Evolutionary conservation across 2,797 vertebrate species (phyloP), one percentile per base, ranked within the genome.

Genomic region (Leptatherina wallacei): DNA sequence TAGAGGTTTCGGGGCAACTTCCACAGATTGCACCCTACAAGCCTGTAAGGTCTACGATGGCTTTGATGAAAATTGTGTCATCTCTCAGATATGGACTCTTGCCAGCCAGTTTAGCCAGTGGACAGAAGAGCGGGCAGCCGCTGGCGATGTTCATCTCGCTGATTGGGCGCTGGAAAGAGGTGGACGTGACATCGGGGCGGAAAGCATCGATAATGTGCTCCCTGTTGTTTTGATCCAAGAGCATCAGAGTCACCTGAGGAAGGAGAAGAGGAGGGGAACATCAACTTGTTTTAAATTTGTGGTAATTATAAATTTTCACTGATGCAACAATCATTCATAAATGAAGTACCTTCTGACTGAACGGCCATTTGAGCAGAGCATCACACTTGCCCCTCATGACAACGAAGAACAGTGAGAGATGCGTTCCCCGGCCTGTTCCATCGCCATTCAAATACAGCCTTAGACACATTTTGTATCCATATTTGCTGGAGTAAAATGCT

Each of bases 81-180:
- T 99, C 97, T 2, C 96, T 93, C 57, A 99, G 93, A 12, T 99
- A 99, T 0, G 96, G 95, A 75, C 96, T 97, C 88, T 97, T 98
- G 65, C 94, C 92, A 1, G 97, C 97, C 93, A 99, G 95, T 83
- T 97, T 95, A 0, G 96, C 94, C 55, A 99, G 92, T 0, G 97
- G 98, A 71, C 98, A 99, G 94, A 99, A 99, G 36, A 99, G 96
- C 0, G 98, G 98, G 83, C 98, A 99, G 77, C 98, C 98, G 0
- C 98, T 99, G 73, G 98, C 98, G 0, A 99, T 97, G 92, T 99
- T 99, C 98, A 99, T 99, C 76, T 99, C 98, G 0, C 95, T 96
- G 88, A 96, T 91, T 0, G 98, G 98, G 59, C 96, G 92, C 93
- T 99, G 98, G 90, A 99, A 99, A 42, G 98, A 99, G 0, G 97